Conservation (phyloP, 1,140 invertebrate genomes). For the Brachionus angularis region DNA sequence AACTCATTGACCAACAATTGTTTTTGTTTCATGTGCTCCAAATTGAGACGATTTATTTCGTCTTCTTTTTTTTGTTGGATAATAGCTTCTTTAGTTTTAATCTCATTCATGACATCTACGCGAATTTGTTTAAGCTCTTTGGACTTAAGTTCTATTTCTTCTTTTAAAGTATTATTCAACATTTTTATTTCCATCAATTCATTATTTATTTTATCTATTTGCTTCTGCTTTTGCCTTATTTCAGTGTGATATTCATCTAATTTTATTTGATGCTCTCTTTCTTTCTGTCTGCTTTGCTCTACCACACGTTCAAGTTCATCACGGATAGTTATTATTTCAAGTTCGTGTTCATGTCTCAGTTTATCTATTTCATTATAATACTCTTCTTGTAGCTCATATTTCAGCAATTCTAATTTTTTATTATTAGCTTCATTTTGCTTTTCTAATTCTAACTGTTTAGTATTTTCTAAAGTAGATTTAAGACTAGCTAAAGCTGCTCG, state of each 20-base stretch:
- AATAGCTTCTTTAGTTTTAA: constrained; percentile 50
- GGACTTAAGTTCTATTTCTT: constrained; percentile 43
- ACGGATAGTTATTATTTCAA: constrained; percentile 50
- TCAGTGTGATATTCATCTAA: constrained; percentile 53
- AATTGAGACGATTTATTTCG: constrained; percentile 49
- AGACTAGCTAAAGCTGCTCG: constrained; percentile 48
- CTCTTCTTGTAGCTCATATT: constrained; percentile 48
- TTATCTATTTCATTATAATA: constrained; percentile 49
- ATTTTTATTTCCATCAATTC: constrained; percentile 50
- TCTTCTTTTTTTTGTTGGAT: constrained; percentile 47
- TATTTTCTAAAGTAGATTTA: constrained; percentile 44
- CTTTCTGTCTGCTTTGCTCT: constrained; percentile 56
- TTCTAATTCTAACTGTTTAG: constrained; percentile 45
- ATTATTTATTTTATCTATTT: constrained; percentile 49
- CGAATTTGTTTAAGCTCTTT: constrained; percentile 50
- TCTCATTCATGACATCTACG: constrained; percentile 49
- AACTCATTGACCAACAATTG: constrained; percentile 54
- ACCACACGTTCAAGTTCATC: constrained; percentile 54
- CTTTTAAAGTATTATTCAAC: constrained; percentile 18
- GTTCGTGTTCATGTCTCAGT: constrained; percentile 47
- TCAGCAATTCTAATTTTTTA: constrained; percentile 47
- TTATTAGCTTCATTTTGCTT: constrained; percentile 46
- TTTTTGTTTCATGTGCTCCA: constrained; percentile 50
- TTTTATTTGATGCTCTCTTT: constrained; percentile 51
- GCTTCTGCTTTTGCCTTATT: constrained; percentile 50